phyloP scores from a whole-genome alignment of 1,140 invertebrate species.

The Bathynomus jamesi region DNA sequence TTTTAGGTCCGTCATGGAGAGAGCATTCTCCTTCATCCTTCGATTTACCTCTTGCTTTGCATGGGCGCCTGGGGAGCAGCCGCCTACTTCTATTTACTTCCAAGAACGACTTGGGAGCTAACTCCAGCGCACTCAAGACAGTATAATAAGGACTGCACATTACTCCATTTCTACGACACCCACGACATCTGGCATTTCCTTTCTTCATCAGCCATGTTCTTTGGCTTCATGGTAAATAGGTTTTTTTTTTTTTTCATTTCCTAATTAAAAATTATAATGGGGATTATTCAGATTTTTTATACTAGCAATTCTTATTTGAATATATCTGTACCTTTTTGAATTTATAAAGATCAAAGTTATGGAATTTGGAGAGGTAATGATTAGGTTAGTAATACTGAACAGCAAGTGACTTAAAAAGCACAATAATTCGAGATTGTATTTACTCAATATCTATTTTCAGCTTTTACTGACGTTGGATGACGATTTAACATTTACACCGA shows the following conservation, averaged over 20 bases:
- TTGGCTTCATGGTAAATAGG: slow-evolving; percentile 66
- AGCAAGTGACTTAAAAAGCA: too few species aligned
- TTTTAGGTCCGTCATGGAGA: slow-evolving; percentile 60
- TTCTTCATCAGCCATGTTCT: slow-evolving; percentile 75
- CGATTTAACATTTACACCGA: slow-evolving; percentile 56
- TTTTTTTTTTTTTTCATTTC: slow-evolving; percentile 4
- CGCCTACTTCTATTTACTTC: slow-evolving; percentile 65
- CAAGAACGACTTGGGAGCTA: slow-evolving; percentile 72
- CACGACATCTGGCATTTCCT: slow-evolving; percentile 88
- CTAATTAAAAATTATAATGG: slow-evolving; percentile 1
- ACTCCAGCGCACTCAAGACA: slow-evolving; percentile 69
- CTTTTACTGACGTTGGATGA: slow-evolving; percentile 68
- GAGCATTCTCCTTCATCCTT: slow-evolving; percentile 53
- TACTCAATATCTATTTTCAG: slow-evolving; percentile 37
- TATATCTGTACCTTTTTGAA: neutral
- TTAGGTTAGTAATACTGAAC: too few species aligned
- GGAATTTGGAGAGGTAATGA: neutral
- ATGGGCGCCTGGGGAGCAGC: slow-evolving; percentile 58
- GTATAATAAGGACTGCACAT: slow-evolving; percentile 63
- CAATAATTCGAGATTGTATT: too few species aligned
- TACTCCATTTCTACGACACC: slow-evolving; percentile 72
- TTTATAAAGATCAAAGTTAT: neutral
- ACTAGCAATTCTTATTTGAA: neutral
- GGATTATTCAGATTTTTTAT: neutral
- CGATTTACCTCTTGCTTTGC: slow-evolving; percentile 58